Evolutionary conservation across 1,140 invertebrate species (phyloP).

Genomic region (Aradophagus sp.): DNA sequence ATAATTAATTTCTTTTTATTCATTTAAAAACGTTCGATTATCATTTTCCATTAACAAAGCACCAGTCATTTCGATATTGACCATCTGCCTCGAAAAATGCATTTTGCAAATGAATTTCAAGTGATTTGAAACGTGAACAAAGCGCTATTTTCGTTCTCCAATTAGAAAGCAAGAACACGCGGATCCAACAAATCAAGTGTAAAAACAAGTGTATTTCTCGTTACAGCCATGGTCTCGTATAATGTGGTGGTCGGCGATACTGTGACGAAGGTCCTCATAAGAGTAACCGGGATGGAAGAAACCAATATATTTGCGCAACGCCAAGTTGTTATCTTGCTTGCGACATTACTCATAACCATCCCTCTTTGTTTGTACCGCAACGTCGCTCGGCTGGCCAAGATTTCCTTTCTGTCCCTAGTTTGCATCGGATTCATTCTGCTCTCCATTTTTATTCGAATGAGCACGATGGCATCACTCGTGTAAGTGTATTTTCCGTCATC

Average conservation of each 20-base stretch:
- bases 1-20: too few species aligned
- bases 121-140: too few species aligned
- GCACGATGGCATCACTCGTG: conserved; percentile 77
- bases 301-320: conserved; percentile 77
- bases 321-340: conserved; percentile 85
- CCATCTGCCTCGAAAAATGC: too few species aligned
- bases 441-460: conserved; percentile 81
- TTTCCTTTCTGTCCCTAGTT: conserved; percentile 85
- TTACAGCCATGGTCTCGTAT: conserved; percentile 91
- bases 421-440: conserved; percentile 85
- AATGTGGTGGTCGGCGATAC: conserved; percentile 94
- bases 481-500: conserved; percentile 70
- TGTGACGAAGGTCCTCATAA: conserved; percentile 86
- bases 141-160: too few species aligned
- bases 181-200: neutral
- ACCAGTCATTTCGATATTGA: too few species aligned
- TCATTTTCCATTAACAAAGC: too few species aligned
- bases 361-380: conserved; percentile 89
- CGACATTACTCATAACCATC: conserved; percentile 85
- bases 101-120: too few species aligned
- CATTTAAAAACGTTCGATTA: too few species aligned
- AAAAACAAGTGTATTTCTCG: conserved; percentile 3
- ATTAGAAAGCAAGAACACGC: too few species aligned
- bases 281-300: conserved; percentile 77
- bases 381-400: conserved; percentile 85